Evolutionary conservation across 2,888 invertebrate species (phyloP), one percentile per base, ranked within the genome.

Genomic region (Drosophila vallismaia): DNA sequence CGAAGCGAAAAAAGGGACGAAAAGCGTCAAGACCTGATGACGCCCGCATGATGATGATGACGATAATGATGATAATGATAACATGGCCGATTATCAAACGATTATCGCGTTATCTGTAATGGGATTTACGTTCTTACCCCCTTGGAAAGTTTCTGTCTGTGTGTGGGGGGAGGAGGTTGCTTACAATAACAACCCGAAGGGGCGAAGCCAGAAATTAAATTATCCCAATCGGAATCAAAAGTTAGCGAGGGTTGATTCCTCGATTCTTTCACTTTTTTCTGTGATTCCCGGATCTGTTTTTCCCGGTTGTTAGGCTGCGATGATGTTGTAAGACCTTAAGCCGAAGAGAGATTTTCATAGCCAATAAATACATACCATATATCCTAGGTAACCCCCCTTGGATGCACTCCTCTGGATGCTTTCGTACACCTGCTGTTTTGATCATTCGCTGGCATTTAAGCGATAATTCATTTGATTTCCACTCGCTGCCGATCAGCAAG

Each of bases 31-130:
- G 58, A 46, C 36, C 24, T 10, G 29, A 59, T 55, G 59, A 59
- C 12, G 60, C 40, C 46, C 26, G 36, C 40, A 28, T 24, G 38
- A 26, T 38, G 49, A 62, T 40, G 54, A 49, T 46, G 44, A 42
- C 33, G 50, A 52, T 44, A 42, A 55, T 53, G 56, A 54, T 55
- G 72, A 54, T 66, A 66, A 73, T 60, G 71, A 74, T 73, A 73
- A 74, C 74, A 74, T 81, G 81, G 67, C 80, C 78, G 82, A 85
- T 83, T 83, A 83, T 81, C 82, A 82, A 66, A 63, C 76, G 86
- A 87, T 83, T 83, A 83, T 81, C 79, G 79, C 87, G 79, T 86
- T 84, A 73, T 85, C 79, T 73, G 75, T 82, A 79, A 83, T 84
- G 79, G 73, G 87, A 87, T 83, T 83, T 85, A 66, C 70, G 72